These are phyloP conservation scores for Percina caprodes DNA, from an alignment of 2,113 vertebrate species.

Conservation along the genomic window DNA sequence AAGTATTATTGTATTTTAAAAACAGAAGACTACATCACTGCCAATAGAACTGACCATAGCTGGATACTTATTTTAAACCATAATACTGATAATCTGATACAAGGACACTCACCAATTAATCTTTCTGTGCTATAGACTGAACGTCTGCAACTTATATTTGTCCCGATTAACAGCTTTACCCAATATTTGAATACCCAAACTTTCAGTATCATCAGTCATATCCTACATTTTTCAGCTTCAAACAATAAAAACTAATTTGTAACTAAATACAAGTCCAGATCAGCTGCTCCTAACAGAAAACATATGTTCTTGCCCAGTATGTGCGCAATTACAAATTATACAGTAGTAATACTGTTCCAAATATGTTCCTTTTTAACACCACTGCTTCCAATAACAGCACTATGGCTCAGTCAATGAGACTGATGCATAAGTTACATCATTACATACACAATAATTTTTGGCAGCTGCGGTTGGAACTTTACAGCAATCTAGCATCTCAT, in stretches of 20 bases:
- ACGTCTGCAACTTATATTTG: conserved; percentile 7
- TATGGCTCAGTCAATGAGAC: not conserved
- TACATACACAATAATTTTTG: not conserved
- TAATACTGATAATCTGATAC: no score
- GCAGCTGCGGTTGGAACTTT: not conserved
- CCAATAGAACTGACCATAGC: not conserved
- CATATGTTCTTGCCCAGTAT: not conserved
- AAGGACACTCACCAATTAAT: not conserved
- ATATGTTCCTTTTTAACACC: not conserved
- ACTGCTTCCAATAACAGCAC: no score
- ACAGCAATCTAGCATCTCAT: not conserved
- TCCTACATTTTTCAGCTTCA: conserved; percentile 10
- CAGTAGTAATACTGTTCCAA: not conserved
- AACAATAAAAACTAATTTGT: not conserved
- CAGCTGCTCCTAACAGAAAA: not conserved
- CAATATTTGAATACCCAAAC: not conserved
- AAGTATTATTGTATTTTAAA: conserved; percentile 5
- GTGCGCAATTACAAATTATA: not conserved
- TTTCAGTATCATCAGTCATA: not conserved
- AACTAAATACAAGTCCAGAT: conserved; percentile 2
- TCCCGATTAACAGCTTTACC: conserved; percentile 13
- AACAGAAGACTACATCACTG: conserved; percentile 16
- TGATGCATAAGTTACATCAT: not conserved
- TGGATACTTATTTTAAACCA: conserved; percentile 3
- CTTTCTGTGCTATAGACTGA: not conserved